These are phyloP conservation scores for Casuarius casuarius DNA, from an alignment of 2,113 vertebrate genomes.

Conservation along the genomic window DNA sequence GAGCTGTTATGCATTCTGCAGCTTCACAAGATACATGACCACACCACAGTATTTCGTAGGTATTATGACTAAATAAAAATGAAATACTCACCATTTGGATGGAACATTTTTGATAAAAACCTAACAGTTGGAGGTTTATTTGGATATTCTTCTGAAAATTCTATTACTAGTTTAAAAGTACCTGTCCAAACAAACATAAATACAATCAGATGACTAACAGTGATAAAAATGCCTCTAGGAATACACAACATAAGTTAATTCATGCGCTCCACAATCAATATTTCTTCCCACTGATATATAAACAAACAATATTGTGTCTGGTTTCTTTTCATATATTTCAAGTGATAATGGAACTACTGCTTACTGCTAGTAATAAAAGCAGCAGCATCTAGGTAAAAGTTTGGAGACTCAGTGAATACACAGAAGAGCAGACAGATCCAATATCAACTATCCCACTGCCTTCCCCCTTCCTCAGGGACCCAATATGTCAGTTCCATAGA, in stretches of 20 bases:
- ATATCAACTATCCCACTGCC: background rate
- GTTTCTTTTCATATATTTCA: background rate
- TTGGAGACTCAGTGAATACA: background rate
- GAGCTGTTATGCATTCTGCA: background rate
- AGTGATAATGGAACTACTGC: background rate
- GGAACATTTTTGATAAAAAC: conserved; percentile 99
- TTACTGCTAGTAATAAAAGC: background rate
- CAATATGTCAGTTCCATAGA: background rate
- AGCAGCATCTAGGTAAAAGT: background rate
- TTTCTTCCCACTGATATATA: background rate
- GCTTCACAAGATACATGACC: background rate
- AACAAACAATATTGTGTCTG: background rate
- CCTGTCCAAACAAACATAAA: conserved; percentile 78
- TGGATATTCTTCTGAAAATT: conserved; percentile 99
- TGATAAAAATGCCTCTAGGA: background rate
- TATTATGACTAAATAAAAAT: background rate
- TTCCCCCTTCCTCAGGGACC: background rate
- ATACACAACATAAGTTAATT: background rate
- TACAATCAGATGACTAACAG: background rate
- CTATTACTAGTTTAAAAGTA: conserved; percentile 99
- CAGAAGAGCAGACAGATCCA: background rate
- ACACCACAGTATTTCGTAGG: background rate
- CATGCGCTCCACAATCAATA: background rate
- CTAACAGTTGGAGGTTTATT: conserved; percentile 99
- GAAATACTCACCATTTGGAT: conserved; percentile 93